These are phyloP conservation scores for Sebastes reedi DNA, from an alignment of 2,797 vertebrate genomes.

Conservation along the genomic window DNA sequence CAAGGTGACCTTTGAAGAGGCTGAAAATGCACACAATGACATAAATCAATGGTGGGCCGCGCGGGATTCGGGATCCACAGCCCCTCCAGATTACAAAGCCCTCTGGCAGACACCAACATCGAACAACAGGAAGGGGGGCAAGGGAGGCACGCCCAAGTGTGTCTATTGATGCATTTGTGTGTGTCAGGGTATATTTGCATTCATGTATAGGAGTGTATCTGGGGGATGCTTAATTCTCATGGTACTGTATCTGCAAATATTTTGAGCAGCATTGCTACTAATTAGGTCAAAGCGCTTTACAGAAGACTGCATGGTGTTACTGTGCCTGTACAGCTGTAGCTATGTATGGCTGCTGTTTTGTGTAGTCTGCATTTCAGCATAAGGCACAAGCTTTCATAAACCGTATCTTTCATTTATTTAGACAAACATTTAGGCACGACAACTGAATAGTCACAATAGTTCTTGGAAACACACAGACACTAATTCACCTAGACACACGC, in stretches of 20 bases:
- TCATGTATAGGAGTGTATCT: constrained; percentile 8
- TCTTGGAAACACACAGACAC: constrained; percentile 30
- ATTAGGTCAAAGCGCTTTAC: constrained; percentile 58
- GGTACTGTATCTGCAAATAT: constrained; percentile 43
- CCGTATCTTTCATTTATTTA: constrained; percentile 36
- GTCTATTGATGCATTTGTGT: constrained; percentile 14
- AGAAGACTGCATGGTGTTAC: neutral
- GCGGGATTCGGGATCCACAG: constrained; percentile 66
- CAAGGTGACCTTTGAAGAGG: constrained; percentile 81
- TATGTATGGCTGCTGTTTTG: neutral
- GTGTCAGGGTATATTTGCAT: constrained; percentile 36
- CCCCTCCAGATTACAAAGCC: constrained; percentile 67
- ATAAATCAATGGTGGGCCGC: constrained; percentile 77
- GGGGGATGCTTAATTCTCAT: constrained; percentile 21
- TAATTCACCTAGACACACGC: constrained; percentile 38
- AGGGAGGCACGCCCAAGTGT: constrained; percentile 28
- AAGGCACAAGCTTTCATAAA: constrained; percentile 9
- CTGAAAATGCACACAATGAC: constrained; percentile 79
- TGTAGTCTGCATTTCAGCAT: neutral
- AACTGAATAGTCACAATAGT: constrained; percentile 19
- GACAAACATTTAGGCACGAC: constrained; percentile 41
- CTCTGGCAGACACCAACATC: constrained; percentile 60
- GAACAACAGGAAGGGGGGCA: constrained; percentile 34
- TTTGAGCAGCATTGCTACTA: constrained; percentile 35
- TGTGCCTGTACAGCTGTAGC: neutral